Evolutionary conservation across 2,888 invertebrate species (phyloP), one percentile per base, ranked within the genome.

Genomic region (Venustoraphidia nigricollis): DNA sequence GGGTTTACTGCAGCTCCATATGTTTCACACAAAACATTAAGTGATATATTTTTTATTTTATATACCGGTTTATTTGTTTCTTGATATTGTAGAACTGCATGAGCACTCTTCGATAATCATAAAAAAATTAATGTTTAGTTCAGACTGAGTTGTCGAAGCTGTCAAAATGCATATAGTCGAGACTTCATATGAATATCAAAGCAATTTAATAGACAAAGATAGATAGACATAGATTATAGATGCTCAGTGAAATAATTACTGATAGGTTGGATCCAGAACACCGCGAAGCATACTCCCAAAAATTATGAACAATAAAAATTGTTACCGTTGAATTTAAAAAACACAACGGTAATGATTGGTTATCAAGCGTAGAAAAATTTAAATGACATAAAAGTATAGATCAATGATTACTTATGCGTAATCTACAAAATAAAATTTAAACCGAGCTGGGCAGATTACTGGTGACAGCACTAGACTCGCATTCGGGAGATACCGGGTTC

Each of bases 31-130:
- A 96, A 72, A 47, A 92, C 87, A 70, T 92, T 91, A 50, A 95
- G 72, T 57, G 91, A 90, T 44, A 93, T 81, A 64, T 90, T 90
- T 69, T 94, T 93, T 46, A 92, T 90, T 72, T 95, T 95, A 63
- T 93, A 90, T 45, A 94, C 89, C 36, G 94, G 92, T 58, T 89
- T 85, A 52, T 83, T 83, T 51, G 84, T 87, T 59, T 90, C 87
- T 69, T 93, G 93, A 61, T 82, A 83, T 61, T 93, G 90, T 44
- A 95, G 68, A 10, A 95, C 85, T 47, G 93, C 88, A 66, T 95
- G 91, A 40, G 93, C 94, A 37, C 87, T 85, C 75, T 27, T 27
- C 80, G 59, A 42, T 59, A 56, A 49, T 50, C 44, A 43, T 46
- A 53, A 52, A 38, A 45, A 34, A 34, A 45, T 41, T 17, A 42